A percentile compares a stretch with the other conserved stretches of the same genome.
Evolutionary conservation across 2,797 vertebrate genomes (phyloP).

Genomic region (Brachymystax lenok): DNA sequence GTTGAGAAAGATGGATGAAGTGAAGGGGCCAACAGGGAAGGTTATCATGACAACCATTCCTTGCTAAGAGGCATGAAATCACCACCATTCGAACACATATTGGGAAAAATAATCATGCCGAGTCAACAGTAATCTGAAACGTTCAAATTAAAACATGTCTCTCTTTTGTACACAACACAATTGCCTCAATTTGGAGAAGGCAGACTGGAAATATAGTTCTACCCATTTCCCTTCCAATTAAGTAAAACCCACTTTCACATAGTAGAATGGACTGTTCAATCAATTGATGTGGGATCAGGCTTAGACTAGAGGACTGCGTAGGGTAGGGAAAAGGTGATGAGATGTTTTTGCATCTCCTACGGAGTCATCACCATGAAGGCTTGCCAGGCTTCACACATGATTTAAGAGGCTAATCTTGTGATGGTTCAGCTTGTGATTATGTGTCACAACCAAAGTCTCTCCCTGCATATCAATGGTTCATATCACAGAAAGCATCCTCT

Average conservation of each 20-base stretch:
- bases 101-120: not conserved
- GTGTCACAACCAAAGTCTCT: not conserved
- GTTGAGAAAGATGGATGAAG: slow-evolving; percentile 32
- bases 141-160: not conserved
- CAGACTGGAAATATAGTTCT: not conserved
- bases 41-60: slow-evolving; percentile 71
- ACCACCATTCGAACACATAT: slow-evolving; percentile 20
- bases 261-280: not conserved
- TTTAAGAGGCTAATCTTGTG: not conserved
- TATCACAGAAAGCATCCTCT: slow-evolving; percentile 19
- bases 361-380: not conserved
- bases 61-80: slow-evolving; percentile 56
- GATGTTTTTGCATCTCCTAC: not conserved
- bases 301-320: not conserved
- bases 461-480: not conserved
- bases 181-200: not conserved
- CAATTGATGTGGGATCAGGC: not conserved
- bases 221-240: not conserved
- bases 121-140: not conserved
- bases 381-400: not conserved
- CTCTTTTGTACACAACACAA: not conserved
- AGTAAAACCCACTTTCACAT: not conserved
- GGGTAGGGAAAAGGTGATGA: not conserved
- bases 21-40: slow-evolving; percentile 3
- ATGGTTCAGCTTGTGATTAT: not conserved